These are phyloP conservation scores for Heterodera filipjevi DNA, from an alignment of 2,888 invertebrate genomes.

Conservation along the genomic window DNA sequence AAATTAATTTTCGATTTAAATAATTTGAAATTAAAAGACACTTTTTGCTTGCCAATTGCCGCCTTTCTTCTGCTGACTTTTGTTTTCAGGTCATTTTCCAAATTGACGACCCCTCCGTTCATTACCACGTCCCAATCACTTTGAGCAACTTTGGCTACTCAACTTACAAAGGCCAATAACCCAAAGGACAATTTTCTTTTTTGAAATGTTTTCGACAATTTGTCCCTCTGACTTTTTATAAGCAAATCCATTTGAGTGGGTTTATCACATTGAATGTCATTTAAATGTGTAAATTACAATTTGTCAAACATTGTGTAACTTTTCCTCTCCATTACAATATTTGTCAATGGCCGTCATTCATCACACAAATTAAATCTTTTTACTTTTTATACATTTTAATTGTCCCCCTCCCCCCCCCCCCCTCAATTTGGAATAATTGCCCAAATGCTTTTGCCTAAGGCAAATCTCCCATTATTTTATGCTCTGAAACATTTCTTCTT, in stretches of 20 bases:
- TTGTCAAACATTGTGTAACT: too few species aligned
- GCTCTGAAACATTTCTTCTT: background rate
- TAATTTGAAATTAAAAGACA: too few species aligned
- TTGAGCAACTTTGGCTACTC: constrained; percentile 58
- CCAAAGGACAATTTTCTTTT: background rate
- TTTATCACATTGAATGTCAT: too few species aligned
- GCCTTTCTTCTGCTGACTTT: background rate
- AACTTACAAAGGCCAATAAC: constrained; percentile 53
- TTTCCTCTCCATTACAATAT: background rate
- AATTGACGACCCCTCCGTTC: constrained; percentile 47
- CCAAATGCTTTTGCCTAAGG: background rate
- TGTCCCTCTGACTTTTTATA: background rate
- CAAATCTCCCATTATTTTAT: background rate
- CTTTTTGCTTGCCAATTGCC: too few species aligned
- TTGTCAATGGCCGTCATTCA: background rate
- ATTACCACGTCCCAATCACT: constrained; percentile 58
- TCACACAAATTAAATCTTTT: background rate
- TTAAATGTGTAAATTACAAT: too few species aligned
- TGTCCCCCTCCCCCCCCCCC: background rate
- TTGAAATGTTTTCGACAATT: background rate
- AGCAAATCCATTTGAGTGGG: background rate
- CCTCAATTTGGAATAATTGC: background rate
- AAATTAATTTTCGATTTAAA: too few species aligned
- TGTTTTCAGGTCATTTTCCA: constrained; percentile 50
- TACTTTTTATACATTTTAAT: background rate